Evolutionary conservation across 2,888 invertebrate species (phyloP).

Genomic region (Megamerina dolium): DNA sequence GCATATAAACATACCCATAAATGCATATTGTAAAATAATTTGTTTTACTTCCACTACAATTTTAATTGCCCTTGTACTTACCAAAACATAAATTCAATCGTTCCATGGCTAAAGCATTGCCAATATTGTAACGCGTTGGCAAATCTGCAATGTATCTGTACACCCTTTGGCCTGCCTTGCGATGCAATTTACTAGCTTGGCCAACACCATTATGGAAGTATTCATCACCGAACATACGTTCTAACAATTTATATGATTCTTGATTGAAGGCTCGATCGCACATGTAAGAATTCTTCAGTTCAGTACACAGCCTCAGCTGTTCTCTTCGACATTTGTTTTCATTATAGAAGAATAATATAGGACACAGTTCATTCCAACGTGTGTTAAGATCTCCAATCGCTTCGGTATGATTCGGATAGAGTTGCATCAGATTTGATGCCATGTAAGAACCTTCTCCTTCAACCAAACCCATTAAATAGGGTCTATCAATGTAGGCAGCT

Average conservation of each 20-base stretch:
- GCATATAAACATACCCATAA: too few relatives aligned
- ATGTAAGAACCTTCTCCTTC: constrained; percentile 68
- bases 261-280: constrained; percentile 1
- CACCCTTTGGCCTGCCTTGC: constrained; percentile 52
- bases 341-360: neutral
- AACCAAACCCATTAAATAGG: constrained; percentile 62
- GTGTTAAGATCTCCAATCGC: neutral
- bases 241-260: constrained; percentile 41
- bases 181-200: constrained; percentile 56
- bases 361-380: neutral
- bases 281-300: constrained; percentile 5
- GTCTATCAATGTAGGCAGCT: constrained; percentile 55
- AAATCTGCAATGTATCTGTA: constrained; percentile 59
- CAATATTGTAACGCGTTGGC: constrained; percentile 54
- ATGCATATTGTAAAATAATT: too few relatives aligned
- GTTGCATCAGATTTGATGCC: constrained; percentile 49
- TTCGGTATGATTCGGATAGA: constrained; percentile 22
- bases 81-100: constrained; percentile 51
- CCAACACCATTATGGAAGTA: constrained; percentile 57
- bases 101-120: constrained; percentile 50
- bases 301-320: neutral
- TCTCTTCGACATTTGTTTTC: neutral
- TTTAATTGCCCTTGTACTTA: constrained; percentile 32
- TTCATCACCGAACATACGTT: constrained; percentile 57
- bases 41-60: too few relatives aligned